Evolutionary conservation across 2,113 vertebrate genomes (phyloP).

Genomic region (Sander vitreus): DNA sequence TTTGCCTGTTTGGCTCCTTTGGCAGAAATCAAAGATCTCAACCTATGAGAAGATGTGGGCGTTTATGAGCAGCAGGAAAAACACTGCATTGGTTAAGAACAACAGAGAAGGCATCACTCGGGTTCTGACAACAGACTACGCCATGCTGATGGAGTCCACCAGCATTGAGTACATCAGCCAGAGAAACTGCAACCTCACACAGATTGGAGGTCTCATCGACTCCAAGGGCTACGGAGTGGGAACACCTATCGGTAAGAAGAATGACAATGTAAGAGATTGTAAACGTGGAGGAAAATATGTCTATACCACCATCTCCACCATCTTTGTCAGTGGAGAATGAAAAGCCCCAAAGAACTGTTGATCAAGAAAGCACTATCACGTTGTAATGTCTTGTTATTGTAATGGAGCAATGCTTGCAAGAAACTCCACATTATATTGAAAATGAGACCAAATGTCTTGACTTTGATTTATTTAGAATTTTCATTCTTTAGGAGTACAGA

Average conservation of each 20-base stretch:
- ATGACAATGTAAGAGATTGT: not conserved
- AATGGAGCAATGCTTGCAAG: not conserved
- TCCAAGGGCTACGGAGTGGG: slow-evolving; percentile 99
- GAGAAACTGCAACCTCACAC: slow-evolving; percentile 98
- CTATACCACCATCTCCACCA: too few relatives aligned
- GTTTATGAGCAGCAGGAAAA: slow-evolving; percentile 97
- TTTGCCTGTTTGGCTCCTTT: slow-evolving; percentile 27
- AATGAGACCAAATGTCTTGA: not conserved
- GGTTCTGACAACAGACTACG: slow-evolving; percentile 95
- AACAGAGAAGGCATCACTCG: slow-evolving; percentile 95
- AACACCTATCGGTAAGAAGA: slow-evolving; percentile 93
- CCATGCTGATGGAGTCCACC: slow-evolving; percentile 98
- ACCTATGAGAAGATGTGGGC: slow-evolving; percentile 99
- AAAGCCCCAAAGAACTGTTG: not conserved
- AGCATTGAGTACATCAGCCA: slow-evolving; percentile 98
- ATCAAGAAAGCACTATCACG: not conserved
- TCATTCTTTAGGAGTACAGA: slow-evolving; percentile 13
- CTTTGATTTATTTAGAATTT: slow-evolving; percentile 26
- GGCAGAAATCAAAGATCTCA: slow-evolving; percentile 97
- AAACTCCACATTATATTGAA: not conserved
- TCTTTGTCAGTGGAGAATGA: not conserved
- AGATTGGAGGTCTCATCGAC: slow-evolving; percentile 97
- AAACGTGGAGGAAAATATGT: not conserved
- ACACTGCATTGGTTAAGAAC: slow-evolving; percentile 93
- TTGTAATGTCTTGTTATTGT: not conserved